Evolutionary conservation across 2,113 vertebrate genomes (phyloP).

Genomic region (Neolamprologus sp.): DNA sequence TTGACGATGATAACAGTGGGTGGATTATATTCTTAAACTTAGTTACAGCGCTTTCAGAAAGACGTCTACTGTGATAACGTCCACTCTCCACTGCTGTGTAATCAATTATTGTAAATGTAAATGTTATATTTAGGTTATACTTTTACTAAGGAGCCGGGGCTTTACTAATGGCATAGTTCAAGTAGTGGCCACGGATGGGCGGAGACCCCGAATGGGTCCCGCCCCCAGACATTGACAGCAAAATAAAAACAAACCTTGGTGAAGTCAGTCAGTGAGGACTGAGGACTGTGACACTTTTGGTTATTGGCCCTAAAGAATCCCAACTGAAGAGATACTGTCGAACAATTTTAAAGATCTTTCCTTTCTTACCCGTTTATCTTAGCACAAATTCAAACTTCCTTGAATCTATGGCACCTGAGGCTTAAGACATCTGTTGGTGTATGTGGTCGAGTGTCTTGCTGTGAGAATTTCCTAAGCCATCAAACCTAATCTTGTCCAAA

Average conservation of each 20-base stretch:
- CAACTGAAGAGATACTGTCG: not conserved
- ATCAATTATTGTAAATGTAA: fast-evolving
- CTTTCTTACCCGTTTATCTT: not conserved
- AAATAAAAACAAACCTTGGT: not conserved
- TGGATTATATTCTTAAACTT: no score
- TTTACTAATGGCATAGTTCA: not conserved
- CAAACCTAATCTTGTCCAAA: not conserved
- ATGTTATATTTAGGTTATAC: not conserved
- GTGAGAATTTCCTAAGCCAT: not conserved
- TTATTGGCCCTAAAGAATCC: not conserved
- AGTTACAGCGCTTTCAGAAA: no score
- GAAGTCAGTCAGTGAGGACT: not conserved
- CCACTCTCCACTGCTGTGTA: not conserved
- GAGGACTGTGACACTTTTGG: not conserved
- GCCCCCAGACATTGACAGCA: not conserved
- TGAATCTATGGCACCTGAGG: fast-evolving
- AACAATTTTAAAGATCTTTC: not conserved
- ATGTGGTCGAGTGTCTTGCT: not conserved
- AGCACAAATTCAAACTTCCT: not conserved
- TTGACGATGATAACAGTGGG: no score
- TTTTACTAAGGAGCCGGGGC: not conserved
- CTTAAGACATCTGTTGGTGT: not conserved
- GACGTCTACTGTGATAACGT: not conserved
- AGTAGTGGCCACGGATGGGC: not conserved
- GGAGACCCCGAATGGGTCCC: fast-evolving